Conservation (phyloP, 2,888 invertebrate genomes). For the Gandaritis pyraliata region DNA sequence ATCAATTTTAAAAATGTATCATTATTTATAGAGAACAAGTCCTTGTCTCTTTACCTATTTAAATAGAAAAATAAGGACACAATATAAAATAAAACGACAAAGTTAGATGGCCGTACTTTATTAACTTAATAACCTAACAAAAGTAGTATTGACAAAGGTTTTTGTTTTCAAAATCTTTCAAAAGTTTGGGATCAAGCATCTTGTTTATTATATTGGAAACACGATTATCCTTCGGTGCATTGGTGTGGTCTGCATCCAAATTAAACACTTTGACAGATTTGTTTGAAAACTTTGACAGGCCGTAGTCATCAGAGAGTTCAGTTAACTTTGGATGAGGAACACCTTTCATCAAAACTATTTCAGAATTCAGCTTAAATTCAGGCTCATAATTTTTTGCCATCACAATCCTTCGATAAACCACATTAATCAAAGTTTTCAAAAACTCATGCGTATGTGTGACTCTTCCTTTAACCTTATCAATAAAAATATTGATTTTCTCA, state of each 20-base stretch:
- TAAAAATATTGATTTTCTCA: background rate
- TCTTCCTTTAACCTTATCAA: constrained; percentile 1
- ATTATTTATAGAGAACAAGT: no score
- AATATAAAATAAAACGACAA: background rate
- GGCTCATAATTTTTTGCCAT: constrained; percentile 48
- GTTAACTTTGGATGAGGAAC: constrained; percentile 43
- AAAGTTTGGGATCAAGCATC: constrained; percentile 41
- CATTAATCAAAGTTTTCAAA: constrained; percentile 38
- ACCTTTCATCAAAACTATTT: constrained; percentile 51
- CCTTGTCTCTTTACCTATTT: no score
- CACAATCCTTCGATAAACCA: constrained; percentile 46
- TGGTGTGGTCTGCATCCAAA: constrained; percentile 45
- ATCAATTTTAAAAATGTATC: no score
- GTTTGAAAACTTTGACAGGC: constrained; percentile 45
- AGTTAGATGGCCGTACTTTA: constrained; percentile 11
- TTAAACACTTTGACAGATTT: constrained; percentile 47
- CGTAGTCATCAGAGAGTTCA: constrained; percentile 46
- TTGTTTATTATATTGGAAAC: constrained; percentile 51
- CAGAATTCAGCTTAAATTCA: constrained; percentile 46
- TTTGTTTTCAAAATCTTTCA: constrained; percentile 30
- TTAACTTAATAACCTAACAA: constrained; percentile 3
- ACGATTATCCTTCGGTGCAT: constrained; percentile 44
- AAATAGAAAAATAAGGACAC: background rate
- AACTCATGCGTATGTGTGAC: constrained; percentile 37
- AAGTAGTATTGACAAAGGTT: constrained; percentile 12